Evolutionary conservation across 1,140 invertebrate genomes (phyloP).

Genomic region (Nasonia vitripennis): DNA sequence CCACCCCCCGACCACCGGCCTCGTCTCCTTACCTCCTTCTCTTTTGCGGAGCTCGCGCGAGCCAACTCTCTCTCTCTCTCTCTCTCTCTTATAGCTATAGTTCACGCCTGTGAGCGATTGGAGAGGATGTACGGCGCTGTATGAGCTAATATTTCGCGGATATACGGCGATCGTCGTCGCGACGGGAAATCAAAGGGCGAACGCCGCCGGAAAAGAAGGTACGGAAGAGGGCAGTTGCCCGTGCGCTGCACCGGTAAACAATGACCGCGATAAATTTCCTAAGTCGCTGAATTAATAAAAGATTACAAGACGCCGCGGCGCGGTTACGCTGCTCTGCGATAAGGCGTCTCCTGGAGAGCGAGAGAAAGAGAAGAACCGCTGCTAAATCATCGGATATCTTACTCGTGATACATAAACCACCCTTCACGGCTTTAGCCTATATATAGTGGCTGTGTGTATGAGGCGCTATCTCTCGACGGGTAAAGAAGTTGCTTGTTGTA

Average conservation of each 20-base stretch:
- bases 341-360: conserved; percentile 64
- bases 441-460: conserved; percentile 38
- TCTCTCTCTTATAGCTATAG: not conserved
- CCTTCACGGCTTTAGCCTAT: conserved; percentile 71
- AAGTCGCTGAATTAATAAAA: conserved; percentile 77
- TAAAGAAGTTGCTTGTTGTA: not conserved
- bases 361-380: conserved; percentile 59
- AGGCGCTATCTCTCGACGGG: conserved; percentile 34
- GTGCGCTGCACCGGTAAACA: conserved; percentile 68
- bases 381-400: conserved; percentile 76
- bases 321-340: conserved; percentile 66
- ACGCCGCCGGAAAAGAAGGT: too few relatives aligned
- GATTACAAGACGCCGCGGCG: conserved; percentile 68
- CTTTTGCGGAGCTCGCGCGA: not conserved
- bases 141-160: too few relatives aligned
- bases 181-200: too few relatives aligned
- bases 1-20: not conserved
- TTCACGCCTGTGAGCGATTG: not conserved
- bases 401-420: conserved; percentile 75
- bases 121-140: too few relatives aligned
- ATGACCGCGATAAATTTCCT: conserved; percentile 74
- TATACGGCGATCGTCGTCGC: too few relatives aligned
- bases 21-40: conserved; percentile 4
- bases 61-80: not conserved
- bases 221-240: conserved; percentile 60